These are phyloP conservation scores for Synanthedon vespiformis DNA, from an alignment of 2,888 invertebrate genomes.

Conservation along the genomic window DNA sequence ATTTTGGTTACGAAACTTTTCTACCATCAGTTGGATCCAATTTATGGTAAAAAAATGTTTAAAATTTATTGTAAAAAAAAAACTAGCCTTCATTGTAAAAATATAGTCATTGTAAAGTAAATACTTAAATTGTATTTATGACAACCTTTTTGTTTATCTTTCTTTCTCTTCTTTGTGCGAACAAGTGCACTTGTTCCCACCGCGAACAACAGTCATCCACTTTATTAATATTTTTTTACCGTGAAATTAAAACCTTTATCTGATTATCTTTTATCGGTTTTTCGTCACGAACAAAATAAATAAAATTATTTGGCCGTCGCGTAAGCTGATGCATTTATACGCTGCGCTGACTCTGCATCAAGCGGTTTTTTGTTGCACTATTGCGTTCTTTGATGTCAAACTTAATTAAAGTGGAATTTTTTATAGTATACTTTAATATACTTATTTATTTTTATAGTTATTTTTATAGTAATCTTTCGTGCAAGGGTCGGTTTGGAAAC, in stretches of 20 bases:
- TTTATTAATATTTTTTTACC: conserved; percentile 40
- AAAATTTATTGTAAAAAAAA: too few species aligned
- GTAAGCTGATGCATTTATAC: conserved; percentile 60
- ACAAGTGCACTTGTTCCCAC: conserved; percentile 55
- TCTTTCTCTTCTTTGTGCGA: conserved; percentile 9
- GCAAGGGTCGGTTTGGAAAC: too few species aligned
- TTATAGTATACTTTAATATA: too few species aligned
- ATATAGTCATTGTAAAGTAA: too few species aligned
- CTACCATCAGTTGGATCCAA: too few species aligned
- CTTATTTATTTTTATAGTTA: too few species aligned
- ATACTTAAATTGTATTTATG: too few species aligned
- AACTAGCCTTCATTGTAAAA: too few species aligned
- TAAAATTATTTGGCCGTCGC: conserved; percentile 38
- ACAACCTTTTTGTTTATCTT: neutral
- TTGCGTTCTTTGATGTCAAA: neutral
- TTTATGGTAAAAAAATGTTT: too few species aligned
- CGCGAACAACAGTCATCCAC: conserved; percentile 16
- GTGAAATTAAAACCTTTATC: conserved; percentile 60
- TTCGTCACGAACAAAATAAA: conserved; percentile 4
- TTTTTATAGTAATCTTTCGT: too few species aligned
- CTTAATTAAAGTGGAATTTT: too few species aligned
- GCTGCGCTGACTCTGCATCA: conserved; percentile 31
- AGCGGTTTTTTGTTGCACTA: conserved; percentile 18
- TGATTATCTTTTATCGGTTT: conserved; percentile 56
- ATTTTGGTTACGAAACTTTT: too few species aligned